Conservation (phyloP, 2,888 invertebrate genomes). For the Byasa hedistus region DNA sequence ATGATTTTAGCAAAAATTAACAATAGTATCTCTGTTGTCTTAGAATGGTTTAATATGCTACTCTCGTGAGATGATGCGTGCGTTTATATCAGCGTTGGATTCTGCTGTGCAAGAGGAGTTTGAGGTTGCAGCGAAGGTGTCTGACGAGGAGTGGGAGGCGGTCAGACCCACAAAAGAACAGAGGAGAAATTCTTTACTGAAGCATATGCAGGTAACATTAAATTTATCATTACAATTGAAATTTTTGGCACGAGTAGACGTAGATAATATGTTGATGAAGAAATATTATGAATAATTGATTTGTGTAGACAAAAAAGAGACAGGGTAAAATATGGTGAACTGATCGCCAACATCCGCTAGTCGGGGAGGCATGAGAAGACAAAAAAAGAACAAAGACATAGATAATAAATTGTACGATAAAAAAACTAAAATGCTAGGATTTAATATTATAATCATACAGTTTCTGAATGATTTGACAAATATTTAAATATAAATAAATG, state of each 20-base stretch:
- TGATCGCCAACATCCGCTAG: no score
- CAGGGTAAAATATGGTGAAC: no score
- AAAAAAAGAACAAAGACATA: no score
- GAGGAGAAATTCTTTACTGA: constrained; percentile 82
- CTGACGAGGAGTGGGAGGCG: constrained; percentile 92
- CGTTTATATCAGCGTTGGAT: constrained; percentile 84
- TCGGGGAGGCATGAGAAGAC: no score
- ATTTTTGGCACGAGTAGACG: not conserved
- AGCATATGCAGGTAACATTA: constrained; percentile 81
- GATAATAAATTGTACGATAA: no score
- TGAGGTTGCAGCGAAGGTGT: constrained; percentile 86
- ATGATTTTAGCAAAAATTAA: not conserved
- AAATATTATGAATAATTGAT: no score
- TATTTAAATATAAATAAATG: not conserved
- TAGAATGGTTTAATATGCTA: constrained; percentile 85
- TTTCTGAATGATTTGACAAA: not conserved
- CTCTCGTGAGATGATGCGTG: constrained; percentile 82
- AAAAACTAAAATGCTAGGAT: not conserved
- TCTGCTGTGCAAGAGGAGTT: constrained; percentile 84
- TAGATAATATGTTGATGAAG: not conserved
- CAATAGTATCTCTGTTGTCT: constrained; percentile 32
- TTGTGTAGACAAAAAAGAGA: no score
- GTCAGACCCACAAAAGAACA: constrained; percentile 85
- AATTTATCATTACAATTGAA: not conserved
- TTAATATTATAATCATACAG: not conserved